Evolutionary conservation across 2,113 vertebrate genomes (phyloP).

Genomic region (Eretmochelys imbricata): DNA sequence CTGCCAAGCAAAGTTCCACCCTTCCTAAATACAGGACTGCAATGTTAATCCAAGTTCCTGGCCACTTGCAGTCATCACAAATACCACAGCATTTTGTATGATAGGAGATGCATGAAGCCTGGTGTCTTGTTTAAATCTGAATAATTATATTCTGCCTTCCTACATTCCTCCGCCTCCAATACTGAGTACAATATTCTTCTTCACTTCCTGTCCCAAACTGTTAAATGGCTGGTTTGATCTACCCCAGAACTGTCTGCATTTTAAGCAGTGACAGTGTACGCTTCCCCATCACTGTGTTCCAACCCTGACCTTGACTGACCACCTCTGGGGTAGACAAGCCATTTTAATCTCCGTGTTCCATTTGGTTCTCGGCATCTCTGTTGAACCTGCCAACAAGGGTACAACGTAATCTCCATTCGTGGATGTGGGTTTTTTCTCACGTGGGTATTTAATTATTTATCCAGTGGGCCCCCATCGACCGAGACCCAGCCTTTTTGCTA

Average conservation of each 20-base stretch:
- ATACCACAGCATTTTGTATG: background rate
- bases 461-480: background rate
- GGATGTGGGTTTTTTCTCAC: background rate
- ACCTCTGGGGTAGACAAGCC: no score
- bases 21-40: background rate
- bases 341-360: background rate
- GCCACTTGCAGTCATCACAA: background rate
- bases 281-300: constrained; percentile 23
- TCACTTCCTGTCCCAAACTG: background rate
- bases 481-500: background rate
- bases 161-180: background rate
- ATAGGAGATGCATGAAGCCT: background rate
- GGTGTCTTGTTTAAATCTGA: background rate
- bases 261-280: background rate
- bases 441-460: background rate
- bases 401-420: constrained; percentile 18
- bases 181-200: background rate
- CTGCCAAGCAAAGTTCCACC: background rate
- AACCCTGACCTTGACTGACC: background rate
- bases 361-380: background rate
- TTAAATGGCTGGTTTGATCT: background rate
- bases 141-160: background rate
- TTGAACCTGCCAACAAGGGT: constrained; percentile 40
- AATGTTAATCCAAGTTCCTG: background rate
- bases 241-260: background rate